Conservation (phyloP, 2,888 invertebrate genomes). For the Notodonta dromedarius region DNA sequence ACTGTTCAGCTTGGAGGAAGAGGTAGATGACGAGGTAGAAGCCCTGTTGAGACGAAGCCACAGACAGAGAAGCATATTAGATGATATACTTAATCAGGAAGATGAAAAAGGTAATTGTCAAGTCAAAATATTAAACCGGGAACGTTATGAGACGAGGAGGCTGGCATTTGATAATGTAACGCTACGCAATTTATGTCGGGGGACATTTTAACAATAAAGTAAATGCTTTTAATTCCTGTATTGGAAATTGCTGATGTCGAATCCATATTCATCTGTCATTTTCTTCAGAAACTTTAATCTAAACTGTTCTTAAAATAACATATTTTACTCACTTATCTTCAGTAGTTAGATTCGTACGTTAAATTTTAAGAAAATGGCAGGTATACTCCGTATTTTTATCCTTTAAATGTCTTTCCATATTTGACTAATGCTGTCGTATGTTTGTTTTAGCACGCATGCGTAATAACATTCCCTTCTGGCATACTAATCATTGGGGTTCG, state of each 20-base stretch:
- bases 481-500: slow-evolving; percentile 80
- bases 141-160: slow-evolving; percentile 53
- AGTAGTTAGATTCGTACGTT: slow-evolving; percentile 8
- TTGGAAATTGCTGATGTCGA: slow-evolving; percentile 51
- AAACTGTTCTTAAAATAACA: slow-evolving; percentile 6
- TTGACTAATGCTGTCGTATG: slow-evolving; percentile 79
- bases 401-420: slow-evolving; percentile 51
- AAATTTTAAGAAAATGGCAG: slow-evolving; percentile 49
- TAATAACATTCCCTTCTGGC: slow-evolving; percentile 85
- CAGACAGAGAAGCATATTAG: slow-evolving; percentile 88
- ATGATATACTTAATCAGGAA: slow-evolving; percentile 87
- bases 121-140: slow-evolving; percentile 61
- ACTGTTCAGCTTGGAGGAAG: slow-evolving; percentile 74
- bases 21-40: slow-evolving; percentile 85
- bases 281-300: slow-evolving; percentile 31
- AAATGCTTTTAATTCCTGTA: slow-evolving; percentile 55
- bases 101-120: slow-evolving; percentile 82
- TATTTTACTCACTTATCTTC: slow-evolving; percentile 17
- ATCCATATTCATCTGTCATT: slow-evolving; percentile 55
- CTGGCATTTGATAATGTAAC: slow-evolving; percentile 70
- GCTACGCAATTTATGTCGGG: slow-evolving; percentile 68
- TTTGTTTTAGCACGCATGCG: slow-evolving; percentile 84
- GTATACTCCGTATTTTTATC: slow-evolving; percentile 42
- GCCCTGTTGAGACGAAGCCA: slow-evolving; percentile 86
- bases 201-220: slow-evolving; percentile 50